Conservation (phyloP, 2,888 invertebrate species). For the Urechis unicinctus region DNA sequence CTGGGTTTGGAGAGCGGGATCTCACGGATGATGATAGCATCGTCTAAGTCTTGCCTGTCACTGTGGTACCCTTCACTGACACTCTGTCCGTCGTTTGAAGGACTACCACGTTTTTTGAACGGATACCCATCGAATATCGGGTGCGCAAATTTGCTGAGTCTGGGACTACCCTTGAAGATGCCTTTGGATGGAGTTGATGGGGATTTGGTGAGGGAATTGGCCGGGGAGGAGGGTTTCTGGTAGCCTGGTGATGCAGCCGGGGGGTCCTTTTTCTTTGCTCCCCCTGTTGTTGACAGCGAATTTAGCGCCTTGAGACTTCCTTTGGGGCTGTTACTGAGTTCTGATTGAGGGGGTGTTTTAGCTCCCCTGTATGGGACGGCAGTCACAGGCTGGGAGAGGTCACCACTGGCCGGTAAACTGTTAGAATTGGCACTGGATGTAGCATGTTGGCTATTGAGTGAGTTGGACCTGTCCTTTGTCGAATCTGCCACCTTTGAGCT, state of each 20-base stretch:
- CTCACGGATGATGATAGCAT: constrained; percentile 9
- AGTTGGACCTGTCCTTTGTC: too few relatives aligned
- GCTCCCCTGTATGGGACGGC: background rate
- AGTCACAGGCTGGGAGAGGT: background rate
- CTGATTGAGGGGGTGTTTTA: too few relatives aligned
- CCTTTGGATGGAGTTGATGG: background rate
- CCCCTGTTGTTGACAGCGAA: too few relatives aligned
- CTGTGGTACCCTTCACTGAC: constrained; percentile 21
- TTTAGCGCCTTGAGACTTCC: too few relatives aligned
- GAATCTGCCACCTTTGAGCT: too few relatives aligned
- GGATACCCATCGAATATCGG: constrained; percentile 1
- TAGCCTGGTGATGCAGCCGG: too few relatives aligned
- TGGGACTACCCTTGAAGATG: background rate
- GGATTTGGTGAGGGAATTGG: background rate
- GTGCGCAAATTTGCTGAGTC: background rate
- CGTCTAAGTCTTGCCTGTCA: constrained; percentile 14
- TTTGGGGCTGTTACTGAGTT: too few relatives aligned
- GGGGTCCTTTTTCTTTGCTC: too few relatives aligned
- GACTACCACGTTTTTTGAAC: background rate
- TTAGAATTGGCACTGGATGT: too few relatives aligned
- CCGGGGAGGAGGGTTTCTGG: background rate
- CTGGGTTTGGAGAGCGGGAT: background rate
- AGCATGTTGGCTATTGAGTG: too few relatives aligned
- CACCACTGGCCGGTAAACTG: background rate
- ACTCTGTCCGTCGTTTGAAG: background rate